A percentile compares a stretch with the other conserved stretches of the same genome.
phyloP scores from a whole-genome alignment of 2,888 invertebrate genomes.

The Euplagia quadripunctaria region DNA sequence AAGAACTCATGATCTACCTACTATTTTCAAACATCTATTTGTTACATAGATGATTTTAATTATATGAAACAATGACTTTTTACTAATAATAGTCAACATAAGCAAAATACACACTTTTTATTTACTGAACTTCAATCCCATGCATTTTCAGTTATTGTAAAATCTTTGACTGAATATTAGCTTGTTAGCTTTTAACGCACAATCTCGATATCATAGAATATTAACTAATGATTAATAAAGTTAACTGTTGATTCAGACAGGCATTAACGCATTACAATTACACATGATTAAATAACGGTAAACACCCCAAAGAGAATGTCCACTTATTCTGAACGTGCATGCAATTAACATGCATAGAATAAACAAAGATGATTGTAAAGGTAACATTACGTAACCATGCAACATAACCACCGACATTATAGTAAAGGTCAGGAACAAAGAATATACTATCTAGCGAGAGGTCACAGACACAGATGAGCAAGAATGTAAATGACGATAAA shows the following conservation, averaged over 20 bases:
- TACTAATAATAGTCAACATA: no score
- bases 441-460: conserved; percentile 21
- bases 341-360: conserved; percentile 19
- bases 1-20: neutral
- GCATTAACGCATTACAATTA: neutral
- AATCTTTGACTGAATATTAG: neutral
- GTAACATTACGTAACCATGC: conserved; percentile 36
- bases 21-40: neutral
- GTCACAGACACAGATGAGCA: conserved; percentile 7
- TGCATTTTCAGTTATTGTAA: neutral
- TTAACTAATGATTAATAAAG: neutral
- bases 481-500: conserved; percentile 22
- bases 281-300: conserved; percentile 3
- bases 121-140: neutral
- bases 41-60: neutral
- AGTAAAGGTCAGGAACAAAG: conserved; percentile 44
- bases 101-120: no score
- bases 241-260: neutral
- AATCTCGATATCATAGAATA: neutral
- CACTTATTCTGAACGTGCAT: conserved; percentile 8
- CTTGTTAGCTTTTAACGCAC: neutral
- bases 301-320: conserved; percentile 25
- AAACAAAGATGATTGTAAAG: conserved; percentile 33
- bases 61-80: neutral
- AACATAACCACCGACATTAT: conserved; percentile 31